Base-by-base conservation (phyloP, 2,888 invertebrate genomes). In the Temnothorax ravouxi region DNA sequence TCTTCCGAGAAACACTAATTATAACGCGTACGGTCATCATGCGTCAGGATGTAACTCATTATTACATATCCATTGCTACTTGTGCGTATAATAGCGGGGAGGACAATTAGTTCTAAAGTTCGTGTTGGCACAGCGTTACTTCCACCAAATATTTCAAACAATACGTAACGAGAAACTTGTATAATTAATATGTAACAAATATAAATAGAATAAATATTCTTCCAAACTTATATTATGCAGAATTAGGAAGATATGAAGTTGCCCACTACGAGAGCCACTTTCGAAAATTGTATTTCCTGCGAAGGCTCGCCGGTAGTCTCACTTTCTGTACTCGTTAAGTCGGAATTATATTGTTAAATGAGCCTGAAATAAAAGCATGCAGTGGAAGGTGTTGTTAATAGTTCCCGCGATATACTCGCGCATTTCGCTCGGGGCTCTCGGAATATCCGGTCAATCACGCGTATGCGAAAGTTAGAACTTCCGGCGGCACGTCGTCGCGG, bases 391-490 rank as follows among this genome's bases (percentile, higher is more conserved):
- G 15, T 38, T 75, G 84, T 61, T 71, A 84, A 85, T 81, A 77
- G 84, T 87, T 77, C 66, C 77, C 61, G 86, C 72, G 34, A 6
- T 71, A 44, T 59, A 44, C 44, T 59, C 34, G 56, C 71, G 54
- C n/a, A 50, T 76, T 67, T 76, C 18, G 72, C 79, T 71, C 41
- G 71, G 29, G 83, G 84, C 41, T 29, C 64, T 52, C 41, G 41
- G 56, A 47, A 62, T 82, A 84, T 89, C 89, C 89, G 91, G 86
- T 88, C 87, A 83, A 66, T 54, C 56, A 38, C 38, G 25, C 41
- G 38, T 54, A 83, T 56, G 91, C 91, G 90, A 91, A 89, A 90
- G 90, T 87, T 74, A 15, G 25, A 76, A 81, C 86, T 88, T 90
- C 91, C 90, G 88, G 85, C 81, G 59, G 72, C 76, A 83, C 87